Conservation (phyloP, 2,888 invertebrate genomes). For the Papilio gigon region DNA sequence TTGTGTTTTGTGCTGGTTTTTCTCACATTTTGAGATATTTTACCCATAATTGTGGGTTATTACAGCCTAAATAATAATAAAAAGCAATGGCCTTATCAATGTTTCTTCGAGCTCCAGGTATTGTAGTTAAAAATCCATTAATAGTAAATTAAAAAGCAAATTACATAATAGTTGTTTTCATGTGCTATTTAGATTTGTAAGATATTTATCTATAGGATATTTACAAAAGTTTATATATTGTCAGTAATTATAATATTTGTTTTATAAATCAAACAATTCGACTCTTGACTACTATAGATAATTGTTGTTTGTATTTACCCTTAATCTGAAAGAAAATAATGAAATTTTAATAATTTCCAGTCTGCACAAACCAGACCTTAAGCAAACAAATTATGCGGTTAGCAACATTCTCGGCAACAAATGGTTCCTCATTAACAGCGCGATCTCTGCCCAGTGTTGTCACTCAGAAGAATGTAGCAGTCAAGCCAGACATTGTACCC, state of each 20-base stretch:
- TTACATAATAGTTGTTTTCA: constrained; percentile 68
- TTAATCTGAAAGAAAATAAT: no score
- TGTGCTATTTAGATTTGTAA: neutral
- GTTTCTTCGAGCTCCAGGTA: constrained; percentile 73
- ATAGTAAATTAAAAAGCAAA: constrained; percentile 47
- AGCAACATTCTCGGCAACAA: constrained; percentile 57
- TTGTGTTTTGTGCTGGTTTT: constrained; percentile 27
- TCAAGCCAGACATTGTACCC: constrained; percentile 59
- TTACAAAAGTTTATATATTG: constrained; percentile 26
- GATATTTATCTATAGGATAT: neutral
- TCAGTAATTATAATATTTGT: no score
- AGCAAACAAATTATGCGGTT: constrained; percentile 64
- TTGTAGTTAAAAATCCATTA: constrained; percentile 27
- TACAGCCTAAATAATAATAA: constrained; percentile 24
- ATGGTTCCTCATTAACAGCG: constrained; percentile 45
- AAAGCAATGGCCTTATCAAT: constrained; percentile 74
- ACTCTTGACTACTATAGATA: no score
- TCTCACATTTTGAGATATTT: constrained; percentile 39
- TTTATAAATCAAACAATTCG: no score
- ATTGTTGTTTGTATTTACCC: no score
- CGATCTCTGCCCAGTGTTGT: constrained; percentile 52
- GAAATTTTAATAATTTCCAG: constrained; percentile 53
- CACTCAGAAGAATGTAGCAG: constrained; percentile 50
- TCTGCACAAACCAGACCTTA: constrained; percentile 58
- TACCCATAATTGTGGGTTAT: constrained; percentile 17